phyloP scores from a whole-genome alignment of 2,113 vertebrate species.

The Psophia crepitans region DNA sequence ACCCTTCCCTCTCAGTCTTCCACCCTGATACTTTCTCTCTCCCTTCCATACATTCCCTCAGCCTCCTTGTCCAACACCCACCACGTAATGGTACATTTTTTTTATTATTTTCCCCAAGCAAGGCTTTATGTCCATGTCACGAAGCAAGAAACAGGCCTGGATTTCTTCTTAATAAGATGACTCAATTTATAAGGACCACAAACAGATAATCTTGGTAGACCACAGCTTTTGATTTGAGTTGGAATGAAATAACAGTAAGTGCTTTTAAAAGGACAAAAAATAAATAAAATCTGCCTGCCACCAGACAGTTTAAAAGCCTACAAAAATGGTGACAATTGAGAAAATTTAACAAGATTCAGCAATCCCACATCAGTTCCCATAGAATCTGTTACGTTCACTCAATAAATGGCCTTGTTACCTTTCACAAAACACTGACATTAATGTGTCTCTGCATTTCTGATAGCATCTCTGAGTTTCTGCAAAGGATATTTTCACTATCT shows the following conservation, averaged over 20 bases:
- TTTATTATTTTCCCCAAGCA: background rate
- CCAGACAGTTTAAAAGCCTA: conserved; percentile 5
- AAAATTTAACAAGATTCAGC: conserved; percentile 28
- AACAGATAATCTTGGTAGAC: conserved; percentile 9
- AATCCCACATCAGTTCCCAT: background rate
- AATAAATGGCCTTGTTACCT: background rate
- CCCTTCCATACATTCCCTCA: background rate
- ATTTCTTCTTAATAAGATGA: background rate
- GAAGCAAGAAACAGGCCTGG: background rate
- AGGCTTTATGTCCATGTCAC: background rate
- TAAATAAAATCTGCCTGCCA: conserved; percentile 4
- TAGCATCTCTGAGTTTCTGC: background rate
- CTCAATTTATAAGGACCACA: conserved; percentile 20
- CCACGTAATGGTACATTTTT: background rate
- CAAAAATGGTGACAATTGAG: background rate
- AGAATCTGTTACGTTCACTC: background rate
- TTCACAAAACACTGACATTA: background rate
- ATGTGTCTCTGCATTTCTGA: background rate
- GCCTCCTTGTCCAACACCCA: background rate
- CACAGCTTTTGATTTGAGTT: conserved; percentile 30
- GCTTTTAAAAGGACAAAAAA: conserved; percentile 32
- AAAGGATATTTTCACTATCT: conserved; percentile 12
- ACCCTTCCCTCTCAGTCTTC: background rate
- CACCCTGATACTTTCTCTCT: background rate
- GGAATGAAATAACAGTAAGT: conserved; percentile 18